A percentile compares a stretch with the other conserved stretches of the same genome.
phyloP scores from a whole-genome alignment of 2,888 invertebrate genomes.

The Drosophila pullipes region DNA sequence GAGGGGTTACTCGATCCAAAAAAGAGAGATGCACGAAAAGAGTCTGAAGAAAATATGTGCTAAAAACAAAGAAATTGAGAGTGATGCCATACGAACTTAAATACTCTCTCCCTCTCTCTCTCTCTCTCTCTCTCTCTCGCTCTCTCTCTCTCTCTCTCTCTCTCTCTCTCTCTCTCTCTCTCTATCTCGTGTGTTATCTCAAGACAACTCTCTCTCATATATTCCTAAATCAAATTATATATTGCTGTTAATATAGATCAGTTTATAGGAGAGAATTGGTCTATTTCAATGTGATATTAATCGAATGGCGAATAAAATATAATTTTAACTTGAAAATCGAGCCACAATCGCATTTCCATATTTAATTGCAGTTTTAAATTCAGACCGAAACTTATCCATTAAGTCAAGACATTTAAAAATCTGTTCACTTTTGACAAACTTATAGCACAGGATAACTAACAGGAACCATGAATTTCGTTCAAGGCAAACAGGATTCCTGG shows the following conservation, averaged over 20 bases:
- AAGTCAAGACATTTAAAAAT: neutral
- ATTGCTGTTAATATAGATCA: neutral
- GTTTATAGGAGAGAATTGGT: neutral
- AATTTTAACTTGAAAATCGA: neutral
- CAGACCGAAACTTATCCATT: no score
- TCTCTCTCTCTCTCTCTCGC: neutral
- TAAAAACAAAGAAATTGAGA: neutral
- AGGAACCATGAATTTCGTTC: neutral
- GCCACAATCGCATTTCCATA: neutral
- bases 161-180: neutral
- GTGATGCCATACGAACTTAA: neutral
- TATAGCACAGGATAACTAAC: neutral
- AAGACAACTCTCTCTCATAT: neutral
- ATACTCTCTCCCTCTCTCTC: neutral
- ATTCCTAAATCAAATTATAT: neutral
- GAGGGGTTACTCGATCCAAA: neutral
- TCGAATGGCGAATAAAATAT: neutral
- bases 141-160: neutral
- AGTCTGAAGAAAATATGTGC: neutral
- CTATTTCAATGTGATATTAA: neutral
- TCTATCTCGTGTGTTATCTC: neutral
- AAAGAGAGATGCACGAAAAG: neutral
- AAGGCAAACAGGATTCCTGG: constrained; percentile 31
- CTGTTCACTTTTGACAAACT: neutral
- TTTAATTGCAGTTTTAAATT: neutral